Base-by-base conservation (phyloP, 2,888 invertebrate species). In the Conops quadrifasciatus region DNA sequence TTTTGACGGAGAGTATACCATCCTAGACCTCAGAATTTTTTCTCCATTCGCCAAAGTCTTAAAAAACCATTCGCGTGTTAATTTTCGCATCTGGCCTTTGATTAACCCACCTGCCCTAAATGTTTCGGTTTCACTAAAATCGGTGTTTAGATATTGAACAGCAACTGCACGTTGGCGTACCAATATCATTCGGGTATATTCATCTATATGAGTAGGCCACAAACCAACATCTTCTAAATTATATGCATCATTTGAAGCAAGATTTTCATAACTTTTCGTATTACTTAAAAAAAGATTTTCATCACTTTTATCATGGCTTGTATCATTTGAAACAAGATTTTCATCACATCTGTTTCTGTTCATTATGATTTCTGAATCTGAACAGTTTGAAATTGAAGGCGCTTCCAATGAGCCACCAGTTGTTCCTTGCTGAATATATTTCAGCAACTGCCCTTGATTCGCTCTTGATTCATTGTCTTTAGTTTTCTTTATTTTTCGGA, bases 371-470 rank as follows among this genome's bases (percentile, higher is more conserved):
- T 53, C 53, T 53, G 53, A 53, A 53, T 53, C 53, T 53, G 53
- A 53, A 53, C 5, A 53, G 11, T 21, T 53, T n/a, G 53, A 53
- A 53, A 53, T 21, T 53, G 24, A 24, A 53, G 19, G 21, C 53
- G 53, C n/a, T 53, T 53, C 53, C 53, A 53, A 53, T 53, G n/a
- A 21, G 21, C 53, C n/a, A 53, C n/a, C 21, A 24, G 53, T n/a
- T 53, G 21, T 53, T 53, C 53, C 53, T n/a, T 24, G 53, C 11
- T 53, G 53, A 53, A 53, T 53, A 53, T 53, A 24, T 53, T 53
- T 53, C 7, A 53, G 2, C 24, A 53, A 53, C 5, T 21, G n/a
- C n/a, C 53, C 53, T 53, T 53, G 19, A 53, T 21, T 53, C n/a
- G 11, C 21, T 53, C 53, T n/a, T 53, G 3, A 53, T 53, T 53